Base-by-base conservation (phyloP, 2,888 invertebrate species). In the Scaptomyza polygonia region DNA sequence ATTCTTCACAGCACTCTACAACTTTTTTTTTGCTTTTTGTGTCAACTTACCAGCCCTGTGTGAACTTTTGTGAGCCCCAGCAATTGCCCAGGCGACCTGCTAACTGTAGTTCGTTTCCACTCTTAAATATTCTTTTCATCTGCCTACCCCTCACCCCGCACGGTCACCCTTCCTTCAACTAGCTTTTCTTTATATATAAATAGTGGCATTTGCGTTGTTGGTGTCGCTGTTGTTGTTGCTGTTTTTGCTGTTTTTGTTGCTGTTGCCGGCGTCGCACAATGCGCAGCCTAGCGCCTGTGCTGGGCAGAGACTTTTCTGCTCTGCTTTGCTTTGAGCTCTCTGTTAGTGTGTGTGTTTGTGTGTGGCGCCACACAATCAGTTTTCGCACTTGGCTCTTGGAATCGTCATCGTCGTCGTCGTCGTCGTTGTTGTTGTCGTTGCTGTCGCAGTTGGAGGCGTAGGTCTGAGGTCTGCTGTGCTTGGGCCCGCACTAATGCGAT, bases 401-500 rank as follows among this genome's bases (percentile, higher is more conserved):
- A 52, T 52, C 48, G 62, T 30, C 49, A 18, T 36, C 52, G 45
- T 45, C 44, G 57, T 58, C 32, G 42, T 12, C 63, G 42, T 29
- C 7, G 21, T 16, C n/a, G 30, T 30, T 25, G 56, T 39, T 44
- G 58, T 3, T 36, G 30, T 30, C 30, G 56, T 39, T 44, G 58
- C 3, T 36, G 58, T n/a, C n/a, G 39, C 45, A 56, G 58, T 51
- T 45, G 53, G 56, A 52, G 53, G 48, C 45, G 62, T 62, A 44
- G 52, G 47, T 7, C 27, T n/a, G 58, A 29, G 21, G 58, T 51
- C 55, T 47, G 42, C 14, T 53, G 52, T 56, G 62, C 70, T 56
- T 68, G 56, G 69, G 25, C 16, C 57, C 70, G 43, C 78, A 84
- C 88, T 86, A 89, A 86, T 89, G 87, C 88, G 89, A 88, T 86